phyloP scores from a whole-genome alignment of 2,113 vertebrate species.

The Vulpes ferrilata region DNA sequence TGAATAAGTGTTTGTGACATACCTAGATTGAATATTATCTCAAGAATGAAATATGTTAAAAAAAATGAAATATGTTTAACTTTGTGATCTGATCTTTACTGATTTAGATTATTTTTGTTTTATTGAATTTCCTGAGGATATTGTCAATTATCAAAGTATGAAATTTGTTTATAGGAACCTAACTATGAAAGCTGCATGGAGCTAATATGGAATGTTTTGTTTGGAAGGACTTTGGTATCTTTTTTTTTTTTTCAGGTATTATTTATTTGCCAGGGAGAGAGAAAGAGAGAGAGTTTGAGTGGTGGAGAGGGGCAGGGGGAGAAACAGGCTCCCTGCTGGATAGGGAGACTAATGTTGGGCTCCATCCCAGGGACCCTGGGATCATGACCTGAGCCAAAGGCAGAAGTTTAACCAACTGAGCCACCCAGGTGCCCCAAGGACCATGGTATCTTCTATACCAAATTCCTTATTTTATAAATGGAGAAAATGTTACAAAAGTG shows the following conservation, averaged over 20 bases:
- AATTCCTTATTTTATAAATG: not conserved
- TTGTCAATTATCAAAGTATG: not conserved
- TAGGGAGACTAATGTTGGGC: no score
- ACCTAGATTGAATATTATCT: not conserved
- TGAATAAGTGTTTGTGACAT: slow-evolving; percentile 1
- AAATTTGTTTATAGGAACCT: not conserved
- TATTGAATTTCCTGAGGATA: not conserved
- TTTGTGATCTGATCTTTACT: not conserved
- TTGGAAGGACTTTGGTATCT: not conserved
- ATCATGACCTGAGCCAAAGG: no score
- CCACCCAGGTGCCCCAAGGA: not conserved
- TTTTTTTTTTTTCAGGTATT: no score
- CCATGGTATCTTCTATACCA: not conserved
- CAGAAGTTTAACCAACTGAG: no score
- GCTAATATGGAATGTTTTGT: not conserved
- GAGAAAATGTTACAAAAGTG: not conserved
- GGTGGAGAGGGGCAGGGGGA: no score
- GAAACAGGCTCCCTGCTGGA: no score
- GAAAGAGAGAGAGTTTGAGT: no score
- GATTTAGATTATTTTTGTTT: not conserved
- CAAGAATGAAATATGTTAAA: not conserved
- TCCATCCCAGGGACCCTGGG: no score
- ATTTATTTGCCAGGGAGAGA: no score
- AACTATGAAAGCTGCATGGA: not conserved
- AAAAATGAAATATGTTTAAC: not conserved